A percentile compares a stretch with the other conserved stretches of the same genome.
Conservation (phyloP, 1,140 invertebrate genomes). For the Drosophila paulistorum region DNA sequence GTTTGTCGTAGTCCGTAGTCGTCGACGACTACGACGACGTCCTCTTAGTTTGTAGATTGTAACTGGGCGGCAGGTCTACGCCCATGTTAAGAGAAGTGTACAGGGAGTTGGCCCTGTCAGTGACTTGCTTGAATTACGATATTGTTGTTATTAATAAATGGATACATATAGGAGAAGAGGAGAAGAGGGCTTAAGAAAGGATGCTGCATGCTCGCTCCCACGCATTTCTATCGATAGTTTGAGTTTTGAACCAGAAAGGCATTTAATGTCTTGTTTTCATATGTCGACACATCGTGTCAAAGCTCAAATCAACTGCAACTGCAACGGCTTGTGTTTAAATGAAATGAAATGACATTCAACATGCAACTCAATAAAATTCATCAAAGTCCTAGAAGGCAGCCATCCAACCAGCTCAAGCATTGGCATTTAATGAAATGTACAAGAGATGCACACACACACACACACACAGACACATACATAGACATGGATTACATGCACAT, state of each 20-base stretch:
- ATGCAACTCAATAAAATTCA: conserved; percentile 78
- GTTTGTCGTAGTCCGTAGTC: conserved; percentile 28
- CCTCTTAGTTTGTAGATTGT: conserved; percentile 10
- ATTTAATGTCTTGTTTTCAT: conserved; percentile 76
- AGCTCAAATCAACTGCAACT: conserved; percentile 62
- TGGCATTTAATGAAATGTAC: conserved; percentile 61
- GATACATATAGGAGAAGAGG: conserved; percentile 58
- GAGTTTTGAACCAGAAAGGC: conserved; percentile 67
- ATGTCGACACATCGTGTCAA: conserved; percentile 58
- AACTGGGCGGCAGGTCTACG: conserved; percentile 39
- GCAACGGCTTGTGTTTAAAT: conserved; percentile 4
- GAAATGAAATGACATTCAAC: conserved; percentile 71
- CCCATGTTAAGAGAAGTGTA: conserved; percentile 44
- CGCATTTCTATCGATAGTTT: conserved; percentile 60
- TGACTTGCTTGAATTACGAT: conserved; percentile 80
- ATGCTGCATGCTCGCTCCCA: conserved; percentile 5
- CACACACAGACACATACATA: conserved; percentile 3
- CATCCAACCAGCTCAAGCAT: conserved; percentile 23
- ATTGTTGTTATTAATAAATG: conserved; percentile 82
- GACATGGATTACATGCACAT: conserved; percentile 11
- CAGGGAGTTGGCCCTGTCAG: conserved; percentile 56
- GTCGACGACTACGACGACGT: not conserved
- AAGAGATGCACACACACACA: conserved; percentile 20
- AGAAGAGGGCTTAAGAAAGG: not conserved
- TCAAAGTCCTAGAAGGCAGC: not conserved